Conservation (phyloP, 2,888 invertebrate genomes). For the Mermis nigrescens region DNA sequence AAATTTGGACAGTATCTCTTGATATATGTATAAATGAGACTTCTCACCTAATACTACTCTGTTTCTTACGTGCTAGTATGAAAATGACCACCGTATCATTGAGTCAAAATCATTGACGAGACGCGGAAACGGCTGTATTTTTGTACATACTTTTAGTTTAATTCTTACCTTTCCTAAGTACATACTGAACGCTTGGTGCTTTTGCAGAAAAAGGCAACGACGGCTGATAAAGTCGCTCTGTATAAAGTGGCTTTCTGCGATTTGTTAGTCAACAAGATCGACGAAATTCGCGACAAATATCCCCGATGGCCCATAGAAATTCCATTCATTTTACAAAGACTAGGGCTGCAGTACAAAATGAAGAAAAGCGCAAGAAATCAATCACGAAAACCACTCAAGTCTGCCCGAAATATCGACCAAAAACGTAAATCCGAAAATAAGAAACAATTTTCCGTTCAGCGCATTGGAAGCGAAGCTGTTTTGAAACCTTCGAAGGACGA, state of each 20-base stretch:
- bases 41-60: too few species aligned
- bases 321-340: constrained; percentile 1
- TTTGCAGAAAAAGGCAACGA: too few species aligned
- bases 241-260: neutral
- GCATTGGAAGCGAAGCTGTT: neutral
- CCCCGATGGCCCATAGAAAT: neutral
- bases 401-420: neutral
- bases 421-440: neutral
- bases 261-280: neutral
- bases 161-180: too few species aligned
- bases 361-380: neutral
- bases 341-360: constrained; percentile 1
- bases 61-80: too few species aligned
- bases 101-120: too few species aligned
- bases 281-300: constrained; percentile 1
- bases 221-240: neutral
- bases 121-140: too few species aligned
- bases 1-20: too few species aligned
- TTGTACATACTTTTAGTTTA: too few species aligned
- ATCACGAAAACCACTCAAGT: neutral
- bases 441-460: neutral
- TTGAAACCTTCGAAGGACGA: too few species aligned
- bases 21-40: too few species aligned
- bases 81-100: too few species aligned
- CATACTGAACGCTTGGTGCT: too few species aligned